Evolutionary conservation across 2,797 vertebrate species (phyloP).

Genomic region (Brotula barbata): DNA sequence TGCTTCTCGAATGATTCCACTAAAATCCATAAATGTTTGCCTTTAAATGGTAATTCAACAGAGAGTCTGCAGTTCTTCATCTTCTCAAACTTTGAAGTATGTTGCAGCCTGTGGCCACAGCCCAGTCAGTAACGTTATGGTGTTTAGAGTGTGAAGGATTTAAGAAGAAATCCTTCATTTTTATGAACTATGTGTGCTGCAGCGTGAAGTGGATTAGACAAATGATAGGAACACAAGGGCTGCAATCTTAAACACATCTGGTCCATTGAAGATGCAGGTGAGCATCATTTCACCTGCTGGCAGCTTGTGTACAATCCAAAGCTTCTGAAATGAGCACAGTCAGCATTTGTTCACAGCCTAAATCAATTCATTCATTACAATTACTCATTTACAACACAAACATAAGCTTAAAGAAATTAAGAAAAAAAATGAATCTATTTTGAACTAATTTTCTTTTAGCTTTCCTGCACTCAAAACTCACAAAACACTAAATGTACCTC

Average conservation of each 20-base stretch:
- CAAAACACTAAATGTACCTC: not conserved
- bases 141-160: too few relatives aligned
- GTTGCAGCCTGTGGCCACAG: not conserved
- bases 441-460: not conserved
- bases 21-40: not conserved
- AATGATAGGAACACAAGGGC: not conserved
- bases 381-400: conserved; percentile 4
- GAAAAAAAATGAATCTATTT: conserved; percentile 21
- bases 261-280: too few relatives aligned
- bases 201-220: not conserved
- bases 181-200: not conserved
- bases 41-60: not conserved
- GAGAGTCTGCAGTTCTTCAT: not conserved
- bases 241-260: too few relatives aligned
- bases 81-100: not conserved
- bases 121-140: not conserved
- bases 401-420: conserved; percentile 20
- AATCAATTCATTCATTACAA: conserved; percentile 3
- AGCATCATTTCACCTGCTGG: too few relatives aligned
- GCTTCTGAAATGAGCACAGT: conserved; percentile 1
- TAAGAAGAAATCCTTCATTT: too few relatives aligned
- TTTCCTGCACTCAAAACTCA: not conserved
- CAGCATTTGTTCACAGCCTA: not conserved
- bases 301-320: too few relatives aligned
- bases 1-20: too few relatives aligned